Base-by-base conservation (phyloP, 2,888 invertebrate genomes). In the Fissipunctia ypsillon region DNA sequence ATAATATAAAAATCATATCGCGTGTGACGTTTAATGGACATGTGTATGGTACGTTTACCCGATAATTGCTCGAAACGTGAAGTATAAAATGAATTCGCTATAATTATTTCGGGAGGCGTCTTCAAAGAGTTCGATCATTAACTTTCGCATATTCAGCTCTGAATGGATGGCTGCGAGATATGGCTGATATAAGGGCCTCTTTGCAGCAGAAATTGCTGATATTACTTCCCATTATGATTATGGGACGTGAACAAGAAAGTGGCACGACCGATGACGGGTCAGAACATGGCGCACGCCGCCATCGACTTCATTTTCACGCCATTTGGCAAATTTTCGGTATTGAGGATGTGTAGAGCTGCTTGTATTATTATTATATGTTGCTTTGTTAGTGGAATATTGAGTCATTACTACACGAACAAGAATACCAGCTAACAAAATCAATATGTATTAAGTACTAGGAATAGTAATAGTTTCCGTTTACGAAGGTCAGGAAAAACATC, bases 151-250 rank as follows among this genome's bases (percentile, higher is more conserved):
- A 89, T 91, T 91, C 82, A 88, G 86, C 77, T 86, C 81, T 88
- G 83, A 84, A 83, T 88, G 88, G 84, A 85, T 88, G 90, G 86
- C 89, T 87, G 89, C 90, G 89, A 92, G 91, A 93, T 93, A 93
- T 86, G 87, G 89, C 89, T 90, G 92, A 91, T 92, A 88, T 91
- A 93, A 92, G 90, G 89, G 90, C 89, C 87, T 88, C 88, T 92
- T 91, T 90, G 90, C 87, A 88, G 89, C 88, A 91, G 88, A 93
- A 94, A 95, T 94, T 94, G 93, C 91, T 88, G 91, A 89, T 92
- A 94, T 94, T 93, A 94, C 91, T 91, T 90, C 91, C 93, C 92
- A 94, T 94, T 93, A 94, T 91, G 91, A 92, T 93, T 92, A 93
- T 92, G 92, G 91, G 90, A 92, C 89, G 90, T 88, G 92, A 90